Percentiles rank a stretch among this genome's conserved stretches.
These are phyloP conservation scores for Ariopsis seemanni DNA, from an alignment of 2,113 vertebrate genomes.

Conservation along the genomic window DNA sequence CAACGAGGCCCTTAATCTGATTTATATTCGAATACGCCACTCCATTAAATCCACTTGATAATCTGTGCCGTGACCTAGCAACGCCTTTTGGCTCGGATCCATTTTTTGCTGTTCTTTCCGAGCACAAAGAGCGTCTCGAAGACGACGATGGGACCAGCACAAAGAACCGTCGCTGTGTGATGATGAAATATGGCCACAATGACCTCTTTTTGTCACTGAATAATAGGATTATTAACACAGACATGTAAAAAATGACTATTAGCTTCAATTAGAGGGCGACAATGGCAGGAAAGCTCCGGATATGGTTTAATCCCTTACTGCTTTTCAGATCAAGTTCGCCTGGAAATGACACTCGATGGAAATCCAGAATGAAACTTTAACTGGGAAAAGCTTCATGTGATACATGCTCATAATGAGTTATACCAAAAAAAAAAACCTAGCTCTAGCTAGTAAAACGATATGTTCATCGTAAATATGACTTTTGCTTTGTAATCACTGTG, in stretches of 20 bases:
- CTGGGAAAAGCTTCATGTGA: background rate
- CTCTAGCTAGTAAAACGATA: background rate
- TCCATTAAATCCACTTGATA: conserved; percentile 65
- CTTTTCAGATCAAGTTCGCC: conserved; percentile 10
- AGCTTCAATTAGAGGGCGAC: conserved; percentile 54
- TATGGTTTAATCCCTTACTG: conserved; percentile 49
- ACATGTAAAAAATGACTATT: conserved; percentile 57
- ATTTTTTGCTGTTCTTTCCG: conserved; percentile 24
- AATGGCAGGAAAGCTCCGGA: conserved; percentile 54
- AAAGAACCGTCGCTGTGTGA: conserved; percentile 50
- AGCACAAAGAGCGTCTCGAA: conserved; percentile 36
- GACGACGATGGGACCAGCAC: conserved; percentile 41
- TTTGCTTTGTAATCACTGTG: background rate
- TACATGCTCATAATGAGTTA: background rate
- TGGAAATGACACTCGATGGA: background rate
- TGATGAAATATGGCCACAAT: conserved; percentile 52
- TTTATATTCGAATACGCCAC: conserved; percentile 69
- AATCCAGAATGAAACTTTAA: background rate
- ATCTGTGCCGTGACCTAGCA: conserved; percentile 63
- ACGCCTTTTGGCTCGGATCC: conserved; percentile 52
- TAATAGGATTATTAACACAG: conserved; percentile 70
- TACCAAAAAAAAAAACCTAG: background rate
- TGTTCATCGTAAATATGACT: background rate
- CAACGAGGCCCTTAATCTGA: conserved; percentile 70
- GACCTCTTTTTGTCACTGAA: conserved; percentile 60